Evolutionary conservation across 2,113 vertebrate genomes (phyloP).

Genomic region (Crotalus helleri): DNA sequence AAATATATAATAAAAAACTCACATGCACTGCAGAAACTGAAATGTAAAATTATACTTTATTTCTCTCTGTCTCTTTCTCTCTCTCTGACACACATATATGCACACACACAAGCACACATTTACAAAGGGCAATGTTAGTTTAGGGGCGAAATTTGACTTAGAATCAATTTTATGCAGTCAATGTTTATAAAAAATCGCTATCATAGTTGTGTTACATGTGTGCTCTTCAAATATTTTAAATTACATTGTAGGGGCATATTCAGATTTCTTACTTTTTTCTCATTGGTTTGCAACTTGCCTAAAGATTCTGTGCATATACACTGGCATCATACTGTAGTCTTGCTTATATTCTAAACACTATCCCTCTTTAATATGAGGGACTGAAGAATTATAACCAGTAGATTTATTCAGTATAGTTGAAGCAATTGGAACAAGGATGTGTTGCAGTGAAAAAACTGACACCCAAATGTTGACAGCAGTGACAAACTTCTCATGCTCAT

Average conservation of each 20-base stretch:
- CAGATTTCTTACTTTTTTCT: background rate
- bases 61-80: background rate
- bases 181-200: slow-evolving; percentile 13
- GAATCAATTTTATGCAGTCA: slow-evolving; percentile 33
- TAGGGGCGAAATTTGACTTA: slow-evolving; percentile 8
- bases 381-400: background rate
- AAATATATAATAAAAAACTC: slow-evolving; percentile 15
- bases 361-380: slow-evolving; percentile 26
- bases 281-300: slow-evolving; percentile 15
- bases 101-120: slow-evolving; percentile 7
- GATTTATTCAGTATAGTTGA: background rate
- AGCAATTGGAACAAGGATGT: background rate
- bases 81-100: background rate
- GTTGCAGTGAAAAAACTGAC: background rate
- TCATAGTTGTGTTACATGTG: background rate
- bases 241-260: background rate
- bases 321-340: background rate
- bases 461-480: background rate
- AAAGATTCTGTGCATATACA: background rate
- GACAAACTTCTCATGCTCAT: background rate
- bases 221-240: background rate
- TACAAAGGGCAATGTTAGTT: slow-evolving; percentile 35
- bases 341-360: background rate
- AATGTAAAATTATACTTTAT: slow-evolving; percentile 29
- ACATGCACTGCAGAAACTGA: background rate